A percentile compares a stretch with the other conserved stretches of the same genome.
These are phyloP conservation scores for Typhlomys cinereus DNA, from an alignment of 2,113 vertebrate genomes.

Conservation along the genomic window DNA sequence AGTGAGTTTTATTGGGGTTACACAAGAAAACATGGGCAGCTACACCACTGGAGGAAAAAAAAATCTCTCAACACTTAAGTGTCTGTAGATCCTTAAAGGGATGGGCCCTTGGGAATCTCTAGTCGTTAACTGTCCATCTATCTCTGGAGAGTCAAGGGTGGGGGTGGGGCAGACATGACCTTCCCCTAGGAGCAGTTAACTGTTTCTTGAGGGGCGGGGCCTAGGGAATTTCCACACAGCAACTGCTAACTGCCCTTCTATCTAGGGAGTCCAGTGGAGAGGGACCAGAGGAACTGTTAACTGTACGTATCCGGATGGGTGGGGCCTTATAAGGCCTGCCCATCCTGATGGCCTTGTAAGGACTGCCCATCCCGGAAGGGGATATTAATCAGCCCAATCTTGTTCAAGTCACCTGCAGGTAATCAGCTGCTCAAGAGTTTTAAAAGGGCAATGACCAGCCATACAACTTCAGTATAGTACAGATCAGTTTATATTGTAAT, in stretches of 20 bases:
- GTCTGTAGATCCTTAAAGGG: neutral
- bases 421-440: too few species aligned
- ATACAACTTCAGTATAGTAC: neutral
- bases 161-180: too few species aligned
- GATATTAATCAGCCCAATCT: neutral
- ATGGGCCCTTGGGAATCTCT: neutral
- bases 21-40: neutral
- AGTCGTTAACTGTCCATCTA: neutral
- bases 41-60: neutral
- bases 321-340: neutral
- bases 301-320: too few species aligned
- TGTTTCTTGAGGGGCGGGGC: neutral
- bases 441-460: neutral
- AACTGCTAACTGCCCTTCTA: neutral
- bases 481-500: neutral
- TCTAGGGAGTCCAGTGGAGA: too few species aligned
- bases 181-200: neutral
- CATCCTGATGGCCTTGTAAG: too few species aligned
- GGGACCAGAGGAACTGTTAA: too few species aligned
- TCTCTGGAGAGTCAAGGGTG: too few species aligned
- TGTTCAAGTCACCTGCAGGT: neutral
- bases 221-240: neutral
- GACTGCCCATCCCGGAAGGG: neutral
- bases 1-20: neutral
- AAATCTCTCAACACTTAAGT: neutral